Conservation (phyloP, 2,888 invertebrate genomes). For the Odontothrips loti region DNA sequence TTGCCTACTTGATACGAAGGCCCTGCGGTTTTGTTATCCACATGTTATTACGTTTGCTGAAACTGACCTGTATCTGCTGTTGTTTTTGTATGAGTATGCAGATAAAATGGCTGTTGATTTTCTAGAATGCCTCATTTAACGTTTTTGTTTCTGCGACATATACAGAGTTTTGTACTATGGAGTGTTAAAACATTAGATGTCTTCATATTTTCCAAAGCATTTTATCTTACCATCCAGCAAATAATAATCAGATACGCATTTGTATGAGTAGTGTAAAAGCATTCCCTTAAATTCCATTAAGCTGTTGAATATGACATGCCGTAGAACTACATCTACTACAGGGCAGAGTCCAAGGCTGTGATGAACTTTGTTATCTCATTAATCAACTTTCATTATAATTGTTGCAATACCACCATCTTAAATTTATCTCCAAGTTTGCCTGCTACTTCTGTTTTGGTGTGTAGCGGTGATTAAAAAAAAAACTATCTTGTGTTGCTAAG, state of each 20-base stretch:
- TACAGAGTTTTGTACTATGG: neutral
- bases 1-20: neutral
- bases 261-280: neutral
- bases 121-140: neutral
- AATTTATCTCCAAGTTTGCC: neutral
- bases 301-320: slow-evolving; percentile 3
- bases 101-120: neutral
- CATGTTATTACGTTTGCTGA: neutral
- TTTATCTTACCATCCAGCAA: neutral
- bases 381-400: slow-evolving; percentile 20
- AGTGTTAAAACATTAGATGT: neutral
- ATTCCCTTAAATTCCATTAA: neutral
- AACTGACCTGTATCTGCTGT: neutral
- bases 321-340: neutral
- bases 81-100: neutral
- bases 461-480: neutral
- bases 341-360: slow-evolving; percentile 12
- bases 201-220: neutral
- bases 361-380: slow-evolving; percentile 14
- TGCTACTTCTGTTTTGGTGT: neutral
- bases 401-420: neutral
- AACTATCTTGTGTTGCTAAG: neutral
- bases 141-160: neutral
- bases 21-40: neutral
- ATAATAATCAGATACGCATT: neutral